Evolutionary conservation across 2,888 invertebrate genomes (phyloP).

Genomic region (Deilephila elpenor): DNA sequence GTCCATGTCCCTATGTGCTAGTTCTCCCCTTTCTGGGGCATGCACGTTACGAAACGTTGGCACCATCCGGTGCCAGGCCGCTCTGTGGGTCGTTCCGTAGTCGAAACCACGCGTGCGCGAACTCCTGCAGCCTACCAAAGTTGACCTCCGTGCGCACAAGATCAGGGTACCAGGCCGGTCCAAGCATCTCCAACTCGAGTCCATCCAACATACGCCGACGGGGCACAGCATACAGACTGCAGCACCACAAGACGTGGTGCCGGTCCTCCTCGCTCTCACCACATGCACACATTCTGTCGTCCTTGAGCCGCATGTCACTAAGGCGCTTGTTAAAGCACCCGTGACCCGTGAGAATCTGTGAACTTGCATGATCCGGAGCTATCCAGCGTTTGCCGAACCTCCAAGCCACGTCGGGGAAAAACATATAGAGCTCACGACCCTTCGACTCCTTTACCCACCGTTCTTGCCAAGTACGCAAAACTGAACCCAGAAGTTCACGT

Average conservation of each 20-base stretch:
- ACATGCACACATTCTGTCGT: background rate
- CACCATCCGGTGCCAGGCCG: background rate
- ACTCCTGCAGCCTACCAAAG: background rate
- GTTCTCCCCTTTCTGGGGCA: slow-evolving; percentile 3
- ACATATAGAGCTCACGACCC: slow-evolving; percentile 39
- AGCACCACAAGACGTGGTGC: slow-evolving; percentile 27
- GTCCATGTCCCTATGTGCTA: background rate
- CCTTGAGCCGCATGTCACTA: slow-evolving; percentile 13
- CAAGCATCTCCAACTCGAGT: background rate
- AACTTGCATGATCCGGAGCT: slow-evolving; percentile 41
- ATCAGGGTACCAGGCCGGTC: background rate
- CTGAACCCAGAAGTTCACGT: background rate
- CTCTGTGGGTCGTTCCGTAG: background rate
- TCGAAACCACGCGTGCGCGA: background rate
- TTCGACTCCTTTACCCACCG: slow-evolving; percentile 36
- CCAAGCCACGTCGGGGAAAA: slow-evolving; percentile 43
- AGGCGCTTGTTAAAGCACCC: slow-evolving; percentile 30
- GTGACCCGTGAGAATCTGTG: slow-evolving; percentile 41
- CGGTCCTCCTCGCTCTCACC: background rate
- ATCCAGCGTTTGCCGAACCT: slow-evolving; percentile 39
- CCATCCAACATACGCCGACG: slow-evolving; percentile 17
- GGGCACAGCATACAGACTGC: background rate
- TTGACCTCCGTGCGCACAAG: background rate
- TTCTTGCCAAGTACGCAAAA: slow-evolving; percentile 39
- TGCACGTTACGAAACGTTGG: background rate